phyloP scores from a whole-genome alignment of 2,113 vertebrate genomes.

The Taxidea taxus region DNA sequence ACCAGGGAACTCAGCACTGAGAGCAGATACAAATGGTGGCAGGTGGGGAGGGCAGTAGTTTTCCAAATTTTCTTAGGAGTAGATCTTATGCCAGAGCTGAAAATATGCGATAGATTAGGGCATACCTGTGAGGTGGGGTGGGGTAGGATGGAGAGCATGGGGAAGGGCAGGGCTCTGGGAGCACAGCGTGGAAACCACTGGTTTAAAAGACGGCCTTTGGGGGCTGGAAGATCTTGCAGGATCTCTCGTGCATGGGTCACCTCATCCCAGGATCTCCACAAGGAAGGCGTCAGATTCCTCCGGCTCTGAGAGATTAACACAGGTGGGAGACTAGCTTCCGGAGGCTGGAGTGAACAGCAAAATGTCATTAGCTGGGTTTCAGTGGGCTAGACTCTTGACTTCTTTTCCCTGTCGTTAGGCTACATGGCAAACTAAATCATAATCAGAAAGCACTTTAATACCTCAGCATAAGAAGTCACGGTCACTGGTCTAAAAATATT shows the following conservation, averaged over 20 bases:
- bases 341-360: neutral
- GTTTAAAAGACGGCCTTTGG: neutral
- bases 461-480: neutral
- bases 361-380: neutral
- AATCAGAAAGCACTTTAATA: neutral
- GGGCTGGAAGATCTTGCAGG: neutral
- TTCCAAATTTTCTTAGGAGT: neutral
- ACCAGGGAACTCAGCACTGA: neutral
- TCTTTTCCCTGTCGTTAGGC: neutral
- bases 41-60: neutral
- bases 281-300: neutral
- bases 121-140: neutral
- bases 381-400: neutral
- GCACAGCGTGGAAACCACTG: neutral
- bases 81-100: neutral
- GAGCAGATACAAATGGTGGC: neutral
- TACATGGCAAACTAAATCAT: neutral
- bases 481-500: neutral
- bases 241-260: neutral
- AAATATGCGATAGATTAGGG: neutral
- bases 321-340: neutral
- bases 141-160: neutral
- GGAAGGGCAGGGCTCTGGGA: neutral
- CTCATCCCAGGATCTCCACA: neutral
- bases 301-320: neutral